phyloP scores from a whole-genome alignment of 2,888 invertebrate species.

The Trissolcus japonicus region DNA sequence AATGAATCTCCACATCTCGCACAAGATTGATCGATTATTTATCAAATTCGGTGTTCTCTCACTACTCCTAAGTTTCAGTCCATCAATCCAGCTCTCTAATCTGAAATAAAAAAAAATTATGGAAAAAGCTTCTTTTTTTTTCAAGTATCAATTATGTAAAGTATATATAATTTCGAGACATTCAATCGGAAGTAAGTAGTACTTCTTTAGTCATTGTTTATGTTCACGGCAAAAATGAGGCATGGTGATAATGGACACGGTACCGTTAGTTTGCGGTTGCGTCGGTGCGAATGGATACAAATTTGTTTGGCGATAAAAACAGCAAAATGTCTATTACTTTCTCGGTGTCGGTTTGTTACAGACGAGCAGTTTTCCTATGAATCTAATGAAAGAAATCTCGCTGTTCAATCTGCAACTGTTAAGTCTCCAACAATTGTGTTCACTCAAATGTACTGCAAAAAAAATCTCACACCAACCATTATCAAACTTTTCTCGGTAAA shows the following conservation, averaged over 20 bases:
- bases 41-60: background rate
- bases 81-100: background rate
- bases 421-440: background rate
- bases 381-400: constrained; percentile 6
- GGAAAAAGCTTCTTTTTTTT: constrained; percentile 10
- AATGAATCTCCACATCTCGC: background rate
- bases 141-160: constrained; percentile 34
- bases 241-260: constrained; percentile 43
- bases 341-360: constrained; percentile 17
- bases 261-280: constrained; percentile 51
- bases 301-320: constrained; percentile 52
- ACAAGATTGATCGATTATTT: background rate
- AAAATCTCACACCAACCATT: background rate
- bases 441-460: background rate
- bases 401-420: background rate
- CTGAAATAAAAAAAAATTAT: constrained; percentile 2
- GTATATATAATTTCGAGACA: constrained; percentile 48
- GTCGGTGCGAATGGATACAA: constrained; percentile 43
- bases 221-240: constrained; percentile 37
- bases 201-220: constrained; percentile 49
- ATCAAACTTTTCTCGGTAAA: too few relatives aligned
- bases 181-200: constrained; percentile 52
- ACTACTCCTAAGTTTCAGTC: background rate
- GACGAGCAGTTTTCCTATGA: constrained; percentile 11
- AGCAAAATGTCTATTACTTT: constrained; percentile 42